Evolutionary conservation across 35 echinoderm and acorn worm species (phyloP), one percentile per base, ranked within the genome.

Genomic region (Heliocidaris tuberculata): DNA sequence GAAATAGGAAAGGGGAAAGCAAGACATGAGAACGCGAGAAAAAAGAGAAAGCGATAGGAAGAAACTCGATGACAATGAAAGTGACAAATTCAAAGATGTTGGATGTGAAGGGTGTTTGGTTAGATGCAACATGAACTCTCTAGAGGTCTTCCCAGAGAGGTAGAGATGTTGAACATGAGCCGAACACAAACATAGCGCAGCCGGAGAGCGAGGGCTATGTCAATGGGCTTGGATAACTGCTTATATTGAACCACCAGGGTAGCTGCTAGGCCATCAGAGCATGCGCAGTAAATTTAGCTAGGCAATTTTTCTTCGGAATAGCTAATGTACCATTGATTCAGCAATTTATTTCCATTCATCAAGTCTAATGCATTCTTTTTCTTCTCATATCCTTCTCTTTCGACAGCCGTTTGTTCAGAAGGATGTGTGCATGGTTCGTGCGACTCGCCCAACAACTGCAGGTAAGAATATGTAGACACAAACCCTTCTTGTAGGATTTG

Each of bases 361-460:
- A 47, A 21, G 47, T 94, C 88, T 50, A 94, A 96, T 60, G 21
- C 31, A 50, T 88, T 56, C 50, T 95, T 92, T 92, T 6, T 89
- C 32, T 47, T 89, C 87, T 89, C 87, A 89, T 89, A 47, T 48
- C 31, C 87, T 93, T 30, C 65, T 90, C 19, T 95, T 85, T 94
- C 48, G 19, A 93, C 95, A 97, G 97, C 97, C 30, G 92, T 96
- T 29, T 97, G 97, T 95, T 86, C 94, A 49, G 95, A 94, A 42
- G 96, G 92, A n/a, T 98, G 97, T 90, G 94, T 71, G 19, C 94
- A 98, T 59, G 97, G 97, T 5, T 93, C 60, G 10, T 98, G 97
- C 78, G 59, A 48, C 11, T 17, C 27, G 9, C 97, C 97, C 6
- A 92, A 93, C 86, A 48, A 30, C 17, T 98, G 97, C 95, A 59